A percentile compares a stretch with the other conserved stretches of the same genome.
phyloP scores from a whole-genome alignment of 2,113 vertebrate species.

The Microtus richardsoni region DNA sequence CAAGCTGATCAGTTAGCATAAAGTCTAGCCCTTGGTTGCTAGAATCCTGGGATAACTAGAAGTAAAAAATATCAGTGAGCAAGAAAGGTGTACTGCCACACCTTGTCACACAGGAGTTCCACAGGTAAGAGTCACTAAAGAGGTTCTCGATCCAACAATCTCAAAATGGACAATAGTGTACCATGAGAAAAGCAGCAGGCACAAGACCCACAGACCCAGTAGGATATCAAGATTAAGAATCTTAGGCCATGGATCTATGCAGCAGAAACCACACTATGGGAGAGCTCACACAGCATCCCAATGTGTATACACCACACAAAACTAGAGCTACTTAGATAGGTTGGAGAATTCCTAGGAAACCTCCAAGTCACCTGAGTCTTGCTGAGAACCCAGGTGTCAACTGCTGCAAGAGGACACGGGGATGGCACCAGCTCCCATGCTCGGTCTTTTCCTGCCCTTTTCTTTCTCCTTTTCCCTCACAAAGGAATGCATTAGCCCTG shows the following conservation, averaged over 20 bases:
- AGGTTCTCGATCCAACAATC: not conserved
- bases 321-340: not conserved
- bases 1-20: not conserved
- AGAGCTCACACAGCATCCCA: too few species aligned
- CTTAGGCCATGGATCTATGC: not conserved
- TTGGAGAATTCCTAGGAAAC: rapidly evolving
- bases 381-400: not conserved
- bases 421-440: not conserved
- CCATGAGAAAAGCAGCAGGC: not conserved
- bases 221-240: not conserved
- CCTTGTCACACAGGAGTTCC: not conserved
- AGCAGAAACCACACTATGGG: not conserved
- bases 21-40: not conserved
- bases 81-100: not conserved
- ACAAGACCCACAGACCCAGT: not conserved
- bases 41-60: not conserved
- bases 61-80: not conserved
- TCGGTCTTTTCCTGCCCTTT: not conserved
- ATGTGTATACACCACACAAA: too few species aligned
- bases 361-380: not conserved
- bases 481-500: not conserved
- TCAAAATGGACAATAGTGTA: not conserved
- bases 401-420: rapidly evolving
- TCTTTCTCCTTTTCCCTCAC: not conserved
- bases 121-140: not conserved